These are phyloP conservation scores for Hapalemur alaotrensis DNA, from an alignment of 2,797 vertebrate species.

Conservation along the genomic window DNA sequence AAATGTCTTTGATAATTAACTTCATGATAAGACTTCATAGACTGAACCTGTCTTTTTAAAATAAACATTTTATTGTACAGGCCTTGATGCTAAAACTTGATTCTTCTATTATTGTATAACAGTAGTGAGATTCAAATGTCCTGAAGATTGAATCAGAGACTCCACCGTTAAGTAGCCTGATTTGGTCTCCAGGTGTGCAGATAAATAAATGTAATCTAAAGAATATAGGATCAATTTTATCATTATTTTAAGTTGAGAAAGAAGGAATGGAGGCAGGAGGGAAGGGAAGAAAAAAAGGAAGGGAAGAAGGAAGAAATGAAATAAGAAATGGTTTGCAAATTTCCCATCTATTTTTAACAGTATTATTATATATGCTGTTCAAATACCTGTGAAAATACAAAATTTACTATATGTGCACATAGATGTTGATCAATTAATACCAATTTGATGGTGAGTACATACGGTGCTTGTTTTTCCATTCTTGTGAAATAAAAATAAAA, in stretches of 20 bases:
- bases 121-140: neutral
- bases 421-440: too few species aligned
- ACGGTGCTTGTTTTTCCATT: too few species aligned
- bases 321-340: neutral
- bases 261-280: neutral
- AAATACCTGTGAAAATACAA: neutral
- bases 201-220: neutral
- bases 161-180: neutral
- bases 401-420: neutral
- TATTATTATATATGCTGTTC: neutral
- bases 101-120: neutral
- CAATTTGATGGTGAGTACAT: too few species aligned
- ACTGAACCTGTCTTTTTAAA: neutral
- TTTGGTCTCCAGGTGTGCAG: neutral
- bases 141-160: neutral
- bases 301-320: neutral
- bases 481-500: too few species aligned
- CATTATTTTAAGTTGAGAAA: neutral
- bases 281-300: neutral
- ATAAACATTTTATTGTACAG: neutral
- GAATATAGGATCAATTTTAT: neutral
- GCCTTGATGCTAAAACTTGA: neutral
- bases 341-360: neutral
- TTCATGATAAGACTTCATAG: neutral
- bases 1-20: neutral